Evolutionary conservation across 92 coral and sea anemone genomes (phyloP).

Genomic region (Isaurus tuberculatus): DNA sequence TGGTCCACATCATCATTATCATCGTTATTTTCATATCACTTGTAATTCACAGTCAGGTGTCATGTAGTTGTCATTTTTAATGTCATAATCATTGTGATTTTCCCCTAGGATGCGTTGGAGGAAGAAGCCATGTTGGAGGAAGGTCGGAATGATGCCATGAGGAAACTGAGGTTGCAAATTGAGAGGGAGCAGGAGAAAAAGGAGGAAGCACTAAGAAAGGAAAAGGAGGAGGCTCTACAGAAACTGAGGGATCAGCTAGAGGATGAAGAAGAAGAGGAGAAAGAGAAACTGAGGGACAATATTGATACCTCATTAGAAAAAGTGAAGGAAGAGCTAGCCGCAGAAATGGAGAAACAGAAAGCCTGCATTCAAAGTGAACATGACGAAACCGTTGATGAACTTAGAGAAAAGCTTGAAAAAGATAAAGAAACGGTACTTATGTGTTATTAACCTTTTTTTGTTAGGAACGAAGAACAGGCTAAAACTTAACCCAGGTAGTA

Average conservation of each 20-base stretch:
- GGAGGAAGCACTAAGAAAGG: constrained; percentile 71
- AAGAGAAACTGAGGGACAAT: constrained; percentile 69
- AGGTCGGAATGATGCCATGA: constrained; percentile 92
- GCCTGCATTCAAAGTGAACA: constrained; percentile 67
- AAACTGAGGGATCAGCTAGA: constrained; percentile 72
- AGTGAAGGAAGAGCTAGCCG: constrained; percentile 72
- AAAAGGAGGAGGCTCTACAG: constrained; percentile 75
- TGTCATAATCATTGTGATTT: neutral
- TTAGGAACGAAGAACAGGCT: neutral
- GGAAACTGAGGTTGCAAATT: constrained; percentile 78
- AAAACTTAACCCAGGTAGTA: too few species aligned
- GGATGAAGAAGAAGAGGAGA: constrained; percentile 84
- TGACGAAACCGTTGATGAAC: constrained; percentile 68
- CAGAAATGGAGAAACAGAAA: constrained; percentile 79
- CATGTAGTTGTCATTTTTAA: neutral
- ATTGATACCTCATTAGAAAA: constrained; percentile 60
- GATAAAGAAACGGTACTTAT: constrained; percentile 82
- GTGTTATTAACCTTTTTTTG: neutral
- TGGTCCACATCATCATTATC: too few species aligned
- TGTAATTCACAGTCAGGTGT: too few species aligned
- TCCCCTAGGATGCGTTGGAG: constrained; percentile 75
- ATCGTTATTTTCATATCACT: neutral
- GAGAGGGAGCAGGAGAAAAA: constrained; percentile 82
- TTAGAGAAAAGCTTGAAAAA: constrained; percentile 82
- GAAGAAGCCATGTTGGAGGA: constrained; percentile 97